Evolutionary conservation across 35 echinoderm and acorn worm species (phyloP), one percentile per base, ranked within the genome.

Genomic region (Lytechinus pictus): DNA sequence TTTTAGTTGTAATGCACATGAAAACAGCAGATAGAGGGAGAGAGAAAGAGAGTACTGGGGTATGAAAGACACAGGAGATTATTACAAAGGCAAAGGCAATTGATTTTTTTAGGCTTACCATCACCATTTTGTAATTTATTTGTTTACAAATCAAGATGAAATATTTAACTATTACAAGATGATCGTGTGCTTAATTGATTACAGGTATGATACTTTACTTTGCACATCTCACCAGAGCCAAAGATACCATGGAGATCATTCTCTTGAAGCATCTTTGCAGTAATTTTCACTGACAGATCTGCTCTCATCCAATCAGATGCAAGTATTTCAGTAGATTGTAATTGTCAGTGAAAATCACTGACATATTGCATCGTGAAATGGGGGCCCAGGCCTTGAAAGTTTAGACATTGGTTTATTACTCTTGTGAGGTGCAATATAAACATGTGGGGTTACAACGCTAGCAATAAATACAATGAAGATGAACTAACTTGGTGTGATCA

Each of bases 221-320:
- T 79, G 66, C 66, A 79, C 66, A 79, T 79, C 66, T 79, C 66
- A 79, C 66, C 66, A 79, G 66, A 79, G 66, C 66, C 66, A 79
- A 24, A 79, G 66, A 79, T 7, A 44, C 33, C 33, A 44, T 44
- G 33, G 33, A 44, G 33, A 44, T 44, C 33, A 44, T 44, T 44
- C 33, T 44, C 33, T 44, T 44, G 33, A 44, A 44, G 33, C 33
- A 44, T 44, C 33, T 44, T 44, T 44, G 33, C 33, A 44, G 33
- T 44, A 44, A 44, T 44, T 44, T 44, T 44, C 33, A 44, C 33
- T 44, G 33, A 44, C 33, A 44, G 2, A 44, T 2, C 33, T 44
- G 33, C 33, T 44, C 33, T 44, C 33, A 44, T 44, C 33, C 33
- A 44, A 44, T 44, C 1, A 2, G 33, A 44, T 44, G 33, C 33